Evolutionary conservation across 2,888 invertebrate species (phyloP).

Genomic region (Andricus quercusramuli): DNA sequence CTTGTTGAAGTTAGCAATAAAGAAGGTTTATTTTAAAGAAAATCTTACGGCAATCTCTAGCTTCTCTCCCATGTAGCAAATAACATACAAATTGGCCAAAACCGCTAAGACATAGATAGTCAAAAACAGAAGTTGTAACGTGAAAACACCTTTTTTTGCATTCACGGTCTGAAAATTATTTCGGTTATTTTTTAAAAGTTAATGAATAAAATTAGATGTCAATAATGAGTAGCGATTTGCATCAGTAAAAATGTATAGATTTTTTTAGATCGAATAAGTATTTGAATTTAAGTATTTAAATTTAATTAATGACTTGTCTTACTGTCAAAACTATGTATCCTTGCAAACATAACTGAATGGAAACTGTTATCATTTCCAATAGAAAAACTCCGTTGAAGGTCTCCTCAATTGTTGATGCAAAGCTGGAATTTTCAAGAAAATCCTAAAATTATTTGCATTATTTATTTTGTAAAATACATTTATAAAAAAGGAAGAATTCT

Average conservation of each 20-base stretch:
- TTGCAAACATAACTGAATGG: constrained; percentile 58
- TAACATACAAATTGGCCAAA: constrained; percentile 10
- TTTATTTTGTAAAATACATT: too few relatives aligned
- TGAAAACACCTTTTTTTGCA: not conserved
- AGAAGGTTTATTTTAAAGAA: not conserved
- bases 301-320: constrained; percentile 6
- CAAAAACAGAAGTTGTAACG: constrained; percentile 46
- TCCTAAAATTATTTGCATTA: too few relatives aligned
- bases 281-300: too few relatives aligned
- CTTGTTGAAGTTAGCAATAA: too few relatives aligned
- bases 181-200: too few relatives aligned
- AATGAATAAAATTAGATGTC: too few relatives aligned
- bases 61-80: constrained; percentile 11
- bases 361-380: constrained; percentile 52
- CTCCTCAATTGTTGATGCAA: constrained; percentile 50
- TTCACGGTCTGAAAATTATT: not conserved
- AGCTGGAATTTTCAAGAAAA: not conserved
- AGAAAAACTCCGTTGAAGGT: constrained; percentile 60
- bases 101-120: not conserved
- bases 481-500: too few relatives aligned
- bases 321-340: constrained; percentile 61
- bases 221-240: too few relatives aligned
- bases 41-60: not conserved
- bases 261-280: too few relatives aligned
- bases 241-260: too few relatives aligned